Conservation (phyloP, 2,888 invertebrate genomes). For the Dyspetes luteomarginatus region DNA sequence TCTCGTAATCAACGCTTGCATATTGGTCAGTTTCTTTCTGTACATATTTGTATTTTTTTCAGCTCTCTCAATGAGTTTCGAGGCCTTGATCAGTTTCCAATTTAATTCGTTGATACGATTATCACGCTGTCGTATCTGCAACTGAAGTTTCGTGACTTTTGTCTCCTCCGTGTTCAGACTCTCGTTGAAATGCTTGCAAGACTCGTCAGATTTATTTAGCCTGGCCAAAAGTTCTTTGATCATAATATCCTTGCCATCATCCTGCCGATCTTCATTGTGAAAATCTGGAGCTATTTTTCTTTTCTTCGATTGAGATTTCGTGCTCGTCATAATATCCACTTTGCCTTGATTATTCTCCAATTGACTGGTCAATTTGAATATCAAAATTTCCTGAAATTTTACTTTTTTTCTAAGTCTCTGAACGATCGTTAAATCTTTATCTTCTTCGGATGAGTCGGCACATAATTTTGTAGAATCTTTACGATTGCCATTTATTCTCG, state of each 20-base stretch:
- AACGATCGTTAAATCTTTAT: conserved; percentile 15
- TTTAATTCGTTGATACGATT: conserved; percentile 79
- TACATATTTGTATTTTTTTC: conserved; percentile 79
- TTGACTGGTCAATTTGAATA: conserved; percentile 74
- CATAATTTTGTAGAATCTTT: conserved; percentile 13
- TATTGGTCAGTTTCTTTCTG: conserved; percentile 76
- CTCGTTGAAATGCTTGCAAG: conserved; percentile 75
- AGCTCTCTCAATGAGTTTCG: conserved; percentile 79
- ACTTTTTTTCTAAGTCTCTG: conserved; percentile 70
- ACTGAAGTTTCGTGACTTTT: conserved; percentile 74
- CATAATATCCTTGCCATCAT: conserved; percentile 66
- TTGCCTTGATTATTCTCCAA: conserved; percentile 54
- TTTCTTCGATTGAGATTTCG: conserved; percentile 28
- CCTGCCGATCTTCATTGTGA: conserved; percentile 60
- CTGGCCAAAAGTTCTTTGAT: conserved; percentile 73
- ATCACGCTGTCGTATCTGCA: conserved; percentile 76
- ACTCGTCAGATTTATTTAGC: conserved; percentile 74
- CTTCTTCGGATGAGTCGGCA: conserved; percentile 37
- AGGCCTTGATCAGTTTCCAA: conserved; percentile 80
- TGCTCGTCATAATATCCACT: not conserved
- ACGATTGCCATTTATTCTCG: conserved; percentile 4
- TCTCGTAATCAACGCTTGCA: conserved; percentile 76
- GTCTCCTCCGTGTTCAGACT: conserved; percentile 61
- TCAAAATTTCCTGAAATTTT: conserved; percentile 75
- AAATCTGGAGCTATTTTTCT: conserved; percentile 26